Conservation (phyloP, 2,113 vertebrate species). For the Henicopernis longicauda region DNA sequence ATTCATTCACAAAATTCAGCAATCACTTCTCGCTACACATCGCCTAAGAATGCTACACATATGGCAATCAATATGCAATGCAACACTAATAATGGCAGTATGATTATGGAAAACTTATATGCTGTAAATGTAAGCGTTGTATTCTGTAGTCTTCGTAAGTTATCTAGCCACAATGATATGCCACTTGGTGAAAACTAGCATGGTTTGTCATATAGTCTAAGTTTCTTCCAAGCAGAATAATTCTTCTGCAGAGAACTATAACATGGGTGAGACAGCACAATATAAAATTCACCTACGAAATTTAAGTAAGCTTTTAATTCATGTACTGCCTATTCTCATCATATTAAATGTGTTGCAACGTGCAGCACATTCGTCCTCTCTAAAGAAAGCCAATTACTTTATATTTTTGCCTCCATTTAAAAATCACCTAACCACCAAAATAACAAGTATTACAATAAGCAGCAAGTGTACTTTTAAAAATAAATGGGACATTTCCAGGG, state of each 20-base stretch:
- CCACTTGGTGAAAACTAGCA: background rate
- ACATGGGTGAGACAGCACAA: background rate
- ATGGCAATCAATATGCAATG: background rate
- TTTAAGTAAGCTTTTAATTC: background rate
- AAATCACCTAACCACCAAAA: background rate
- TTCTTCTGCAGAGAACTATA: background rate
- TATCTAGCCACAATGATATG: background rate
- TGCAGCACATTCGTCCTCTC: background rate
- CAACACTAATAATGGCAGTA: background rate
- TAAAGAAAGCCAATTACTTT: background rate
- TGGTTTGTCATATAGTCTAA: background rate
- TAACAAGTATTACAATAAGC: background rate
- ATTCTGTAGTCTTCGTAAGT: background rate
- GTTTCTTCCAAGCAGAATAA: background rate
- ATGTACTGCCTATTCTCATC: fast-evolving
- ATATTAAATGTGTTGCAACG: background rate
- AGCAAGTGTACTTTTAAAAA: background rate
- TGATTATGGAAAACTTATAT: background rate
- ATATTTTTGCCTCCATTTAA: background rate
- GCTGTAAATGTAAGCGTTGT: background rate
- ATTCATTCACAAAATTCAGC: background rate
- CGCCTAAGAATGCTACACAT: background rate
- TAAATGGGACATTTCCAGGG: background rate
- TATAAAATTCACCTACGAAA: background rate
- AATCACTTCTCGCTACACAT: background rate